Evolutionary conservation across 2,888 invertebrate genomes (phyloP), one percentile per base, ranked within the genome.

Genomic region (Amblyteles armatorius): DNA sequence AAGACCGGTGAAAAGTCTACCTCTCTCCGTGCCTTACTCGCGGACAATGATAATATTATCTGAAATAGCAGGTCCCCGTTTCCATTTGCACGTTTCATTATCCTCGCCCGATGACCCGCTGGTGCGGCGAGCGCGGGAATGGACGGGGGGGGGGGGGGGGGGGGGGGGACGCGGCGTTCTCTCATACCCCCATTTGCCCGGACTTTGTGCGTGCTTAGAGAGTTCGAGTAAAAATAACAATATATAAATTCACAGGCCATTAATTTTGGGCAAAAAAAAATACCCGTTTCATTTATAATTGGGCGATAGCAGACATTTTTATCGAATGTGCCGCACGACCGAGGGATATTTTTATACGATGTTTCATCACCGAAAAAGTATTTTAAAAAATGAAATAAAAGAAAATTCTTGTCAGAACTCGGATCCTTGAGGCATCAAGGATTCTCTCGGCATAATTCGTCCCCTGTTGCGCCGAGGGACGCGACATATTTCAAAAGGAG

Each of bases 1-100:
- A 90, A 89, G 88, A 82, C 83, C 72, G 79, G 57, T 80, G 84
- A 82, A 69, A 65, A 81, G 85, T 84, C 86, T 87, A 82, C 85
- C 79, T 85, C 77, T 69, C 84, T 82, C 77, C 85, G 85, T 84
- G 86, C 87, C 86, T 86, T 88, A 87, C 82, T 87, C 84, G 87
- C 87, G 88, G 89, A 87, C 88, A 91, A 89, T 89, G 90, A 92
- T 90, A 92, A 92, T 92, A 92, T 92, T 92, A 91, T 92, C 89
- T 90, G 89, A 90, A 90, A 89, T 87, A 91, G 88, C 90, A 90
- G 89, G 74, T 87, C 88, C 90, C 89, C 90, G 89, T 90, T 91
- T 91, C 89, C 91, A 91, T 92, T 91, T 91, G 91, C 91, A 90
- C 90, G 90, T 90, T 90, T 91, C 91, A 91, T 91, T 90, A 91